Base-by-base conservation (phyloP, 2,113 vertebrate genomes). In the Phasianus colchicus region DNA sequence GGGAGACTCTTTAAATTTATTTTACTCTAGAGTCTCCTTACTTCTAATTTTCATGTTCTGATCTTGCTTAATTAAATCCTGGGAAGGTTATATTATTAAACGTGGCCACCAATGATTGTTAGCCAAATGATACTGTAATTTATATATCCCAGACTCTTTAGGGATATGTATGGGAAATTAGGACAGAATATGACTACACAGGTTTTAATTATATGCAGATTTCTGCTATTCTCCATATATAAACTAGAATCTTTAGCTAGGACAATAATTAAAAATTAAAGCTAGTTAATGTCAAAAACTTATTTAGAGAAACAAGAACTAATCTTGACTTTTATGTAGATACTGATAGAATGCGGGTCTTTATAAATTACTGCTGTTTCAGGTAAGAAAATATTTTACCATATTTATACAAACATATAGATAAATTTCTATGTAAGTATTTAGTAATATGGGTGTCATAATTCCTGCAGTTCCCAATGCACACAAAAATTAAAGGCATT, bases 41-140 rank as follows among this genome's bases (percentile, higher is more conserved):
- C 45, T 84, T 95, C 57, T 86, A 86, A 95, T 92, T 96, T 93
- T 54, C 58, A 10, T 88, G 83, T 90, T 86, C 76, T 76, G 81
- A 84, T 90, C 43, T 82, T 87, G 88, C 65, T 84, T 95, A 96
- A 95, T 92, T 96, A 93, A 96, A 92, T 92, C 63, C 86, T 58
- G n/a, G n/a, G 40, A 85, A 92, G 61, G 73, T 90, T 95, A 50
- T 86, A 38, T 83, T 70, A 74, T 89, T 92, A 29, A 52, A 81
- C 17, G 2, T 47, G 91, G 52, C 52, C 57, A 92, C 94, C 92
- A 81, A 72, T 57, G 79, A 75, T 55, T 72, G 69, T 90, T 94
- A 92, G 43, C 79, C 74, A 93, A 96, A 96, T 92, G 69, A 66
- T 78, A 16, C 47, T 78, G 42, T 83, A 94, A 93, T 96, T 94